Percentiles rank a stretch among this genome's conserved stretches.
Conservation (phyloP, 2,888 invertebrate genomes). For the Cerastis leucographa region DNA sequence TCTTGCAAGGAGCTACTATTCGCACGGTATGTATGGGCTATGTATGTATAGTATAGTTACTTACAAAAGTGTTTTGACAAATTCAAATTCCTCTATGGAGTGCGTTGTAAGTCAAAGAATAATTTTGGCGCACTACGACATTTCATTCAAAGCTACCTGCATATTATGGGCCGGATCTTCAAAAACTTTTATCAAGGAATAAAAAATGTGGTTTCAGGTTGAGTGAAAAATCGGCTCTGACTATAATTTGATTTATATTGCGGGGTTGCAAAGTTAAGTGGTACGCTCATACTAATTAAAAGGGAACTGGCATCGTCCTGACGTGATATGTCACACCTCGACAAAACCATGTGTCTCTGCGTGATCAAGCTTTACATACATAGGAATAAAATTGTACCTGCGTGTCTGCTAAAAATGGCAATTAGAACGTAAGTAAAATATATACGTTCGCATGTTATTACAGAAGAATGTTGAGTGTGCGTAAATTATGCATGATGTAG, state of each 20-base stretch:
- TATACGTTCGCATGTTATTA: constrained; percentile 32
- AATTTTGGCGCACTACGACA: not conserved
- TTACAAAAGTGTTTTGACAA: constrained; percentile 26
- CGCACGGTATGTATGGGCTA: constrained; percentile 45
- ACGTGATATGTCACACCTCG: not conserved
- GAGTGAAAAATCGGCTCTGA: not conserved
- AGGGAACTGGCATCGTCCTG: too few relatives aligned
- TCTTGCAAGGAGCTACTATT: constrained; percentile 50
- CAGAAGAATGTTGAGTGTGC: constrained; percentile 42
- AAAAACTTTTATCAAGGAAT: not conserved
- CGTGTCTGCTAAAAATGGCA: constrained; percentile 19
- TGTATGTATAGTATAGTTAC: constrained; percentile 36
- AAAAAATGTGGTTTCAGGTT: not conserved
- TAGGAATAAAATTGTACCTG: constrained; percentile 7
- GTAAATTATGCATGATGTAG: constrained; percentile 37
- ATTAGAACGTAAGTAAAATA: constrained; percentile 28
- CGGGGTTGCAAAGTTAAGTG: not conserved
- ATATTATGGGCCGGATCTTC: not conserved
- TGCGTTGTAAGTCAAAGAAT: not conserved
- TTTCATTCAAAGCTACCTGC: not conserved
- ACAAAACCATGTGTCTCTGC: not conserved
- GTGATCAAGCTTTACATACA: not conserved
- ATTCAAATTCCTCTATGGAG: not conserved
- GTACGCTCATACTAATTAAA: not conserved
- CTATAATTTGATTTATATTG: not conserved